These are phyloP conservation scores for Macrochelys suwanniensis DNA, from an alignment of 2,797 vertebrate genomes.

Conservation along the genomic window DNA sequence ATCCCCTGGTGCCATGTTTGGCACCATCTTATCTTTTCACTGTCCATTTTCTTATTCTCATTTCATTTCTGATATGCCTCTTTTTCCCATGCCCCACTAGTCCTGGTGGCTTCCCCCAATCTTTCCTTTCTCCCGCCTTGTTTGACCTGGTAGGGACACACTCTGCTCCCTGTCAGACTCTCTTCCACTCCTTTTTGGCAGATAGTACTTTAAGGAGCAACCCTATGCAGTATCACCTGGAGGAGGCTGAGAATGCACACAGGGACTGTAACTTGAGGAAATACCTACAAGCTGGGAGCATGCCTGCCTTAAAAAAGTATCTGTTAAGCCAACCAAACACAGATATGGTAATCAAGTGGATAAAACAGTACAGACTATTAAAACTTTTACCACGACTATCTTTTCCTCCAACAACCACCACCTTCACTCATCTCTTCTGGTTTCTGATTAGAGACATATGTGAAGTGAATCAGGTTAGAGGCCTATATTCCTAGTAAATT, in stretches of 20 bases:
- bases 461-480: neutral
- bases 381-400: neutral
- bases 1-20: neutral
- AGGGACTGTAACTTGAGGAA: neutral
- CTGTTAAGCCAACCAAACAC: neutral
- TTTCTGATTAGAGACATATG: neutral
- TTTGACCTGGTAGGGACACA: neutral
- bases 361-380: neutral
- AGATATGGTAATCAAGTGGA: neutral
- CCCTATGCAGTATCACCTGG: neutral
- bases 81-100: neutral
- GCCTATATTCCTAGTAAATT: neutral
- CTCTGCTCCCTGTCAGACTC: neutral
- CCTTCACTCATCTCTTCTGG: neutral
- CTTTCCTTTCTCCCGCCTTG: neutral
- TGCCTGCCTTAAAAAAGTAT: neutral
- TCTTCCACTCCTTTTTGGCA: neutral
- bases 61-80: neutral
- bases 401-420: neutral
- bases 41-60: neutral
- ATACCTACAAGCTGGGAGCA: neutral
- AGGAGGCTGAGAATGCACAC: neutral
- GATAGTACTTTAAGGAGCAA: neutral
- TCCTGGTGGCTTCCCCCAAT: neutral
- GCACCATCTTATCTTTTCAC: neutral